Conservation (phyloP, 1,140 invertebrate genomes). For the Trichonephila clavipes region DNA sequence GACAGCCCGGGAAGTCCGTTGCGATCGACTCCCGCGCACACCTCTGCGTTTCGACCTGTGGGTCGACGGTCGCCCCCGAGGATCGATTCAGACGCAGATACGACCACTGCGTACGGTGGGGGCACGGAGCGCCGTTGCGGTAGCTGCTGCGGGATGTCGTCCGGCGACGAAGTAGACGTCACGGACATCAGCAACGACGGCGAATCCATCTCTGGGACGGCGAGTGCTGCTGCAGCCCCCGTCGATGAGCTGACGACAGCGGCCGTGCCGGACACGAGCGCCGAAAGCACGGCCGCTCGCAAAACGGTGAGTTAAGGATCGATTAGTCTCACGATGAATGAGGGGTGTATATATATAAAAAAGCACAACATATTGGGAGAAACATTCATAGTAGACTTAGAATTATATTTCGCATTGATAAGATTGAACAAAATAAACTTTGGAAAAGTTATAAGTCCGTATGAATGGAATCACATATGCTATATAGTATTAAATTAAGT, state of each 20-base stretch:
- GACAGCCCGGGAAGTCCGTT: constrained; percentile 30
- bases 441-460: too few species aligned
- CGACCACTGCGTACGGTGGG: constrained; percentile 31
- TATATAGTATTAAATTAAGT: too few species aligned
- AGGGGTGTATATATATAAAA: too few species aligned
- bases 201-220: constrained; percentile 10
- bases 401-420: too few species aligned
- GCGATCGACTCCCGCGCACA: constrained; percentile 5
- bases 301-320: not conserved
- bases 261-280: constrained; percentile 68
- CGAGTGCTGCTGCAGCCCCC: not conserved
- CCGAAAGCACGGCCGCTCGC: constrained; percentile 24
- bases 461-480: too few species aligned
- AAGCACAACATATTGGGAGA: too few species aligned
- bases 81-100: constrained; percentile 60
- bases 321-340: not conserved
- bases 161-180: constrained; percentile 76
- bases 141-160: constrained; percentile 43
- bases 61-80: constrained; percentile 55
- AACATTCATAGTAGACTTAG: too few species aligned
- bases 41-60: constrained; percentile 61
- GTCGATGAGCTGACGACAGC: constrained; percentile 23
- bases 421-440: too few species aligned
- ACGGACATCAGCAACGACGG: constrained; percentile 77
- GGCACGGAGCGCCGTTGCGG: constrained; percentile 33